Conservation (phyloP, 2,888 invertebrate genomes). For the Julus scanicus region DNA sequence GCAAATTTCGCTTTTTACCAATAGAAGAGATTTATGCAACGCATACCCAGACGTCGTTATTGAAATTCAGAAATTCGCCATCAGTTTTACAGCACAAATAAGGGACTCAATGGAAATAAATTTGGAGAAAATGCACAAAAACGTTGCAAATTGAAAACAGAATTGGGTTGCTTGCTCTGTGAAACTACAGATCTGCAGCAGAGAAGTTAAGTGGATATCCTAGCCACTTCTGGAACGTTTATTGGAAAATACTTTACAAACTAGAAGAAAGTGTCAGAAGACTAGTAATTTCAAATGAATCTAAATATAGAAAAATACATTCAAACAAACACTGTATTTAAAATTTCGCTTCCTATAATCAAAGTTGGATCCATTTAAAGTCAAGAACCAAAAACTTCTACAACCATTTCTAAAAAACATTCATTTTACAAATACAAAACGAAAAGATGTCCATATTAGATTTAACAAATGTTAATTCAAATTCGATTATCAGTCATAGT, state of each 20-base stretch:
- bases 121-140: not conserved
- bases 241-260: not conserved
- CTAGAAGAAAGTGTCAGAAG: not conserved
- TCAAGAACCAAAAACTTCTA: too few species aligned
- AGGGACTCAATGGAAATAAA: not conserved
- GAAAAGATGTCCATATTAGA: too few species aligned
- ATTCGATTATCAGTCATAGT: too few species aligned
- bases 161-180: not conserved
- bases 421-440: too few species aligned
- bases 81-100: not conserved
- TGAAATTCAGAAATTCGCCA: conserved; percentile 28
- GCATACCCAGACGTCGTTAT: not conserved
- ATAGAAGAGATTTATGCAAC: conserved; percentile 23
- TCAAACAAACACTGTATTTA: too few species aligned
- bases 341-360: too few species aligned
- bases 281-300: not conserved
- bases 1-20: not conserved
- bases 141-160: conserved; percentile 6
- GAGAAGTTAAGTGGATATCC: not conserved
- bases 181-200: not conserved
- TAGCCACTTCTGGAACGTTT: not conserved
- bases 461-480: too few species aligned
- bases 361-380: too few species aligned
- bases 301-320: too few species aligned
- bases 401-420: too few species aligned